Evolutionary conservation across 2,113 vertebrate genomes (phyloP), one percentile per base, ranked within the genome.

Genomic region (Zosterops borbonicus): DNA sequence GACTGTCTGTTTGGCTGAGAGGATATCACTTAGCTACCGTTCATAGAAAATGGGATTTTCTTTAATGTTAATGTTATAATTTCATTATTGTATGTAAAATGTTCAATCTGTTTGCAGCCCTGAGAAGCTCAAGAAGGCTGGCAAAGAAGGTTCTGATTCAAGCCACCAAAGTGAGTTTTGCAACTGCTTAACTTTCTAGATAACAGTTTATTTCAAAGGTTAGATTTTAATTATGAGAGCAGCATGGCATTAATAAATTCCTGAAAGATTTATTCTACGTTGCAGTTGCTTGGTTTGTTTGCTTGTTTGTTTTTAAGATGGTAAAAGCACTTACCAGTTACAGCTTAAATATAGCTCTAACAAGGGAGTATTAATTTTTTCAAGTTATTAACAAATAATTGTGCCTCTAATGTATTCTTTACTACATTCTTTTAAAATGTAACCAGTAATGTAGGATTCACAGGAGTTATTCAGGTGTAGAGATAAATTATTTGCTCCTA

Each of bases 61-160:
- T 87, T 90, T 33, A 28, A 20, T 64, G 29, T 65, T 77, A 35
- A 37, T 90, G 13, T 42, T 70, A 29, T 50, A 18, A 31, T 60
- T 79, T 83, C 60, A 19, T 63, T 90, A 21, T 35, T 83, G 10
- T 49, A 39, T 59, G 6, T 89, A 37, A 97, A 90, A 95, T 76
- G 14, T 96, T 80, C 53, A 7, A 89, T 97, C 53, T 96, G 20
- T 96, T 95, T 89, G 37, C 90, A 98, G 98, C 85, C 98, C 97
- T 11, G 98, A 98, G 89, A 93, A 98, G 96, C 93, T 98, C 84
- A 96, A 98, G 93, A 97, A 96, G 5, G 98, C 98, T 14, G 25
- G 98, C 90, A 98, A 98, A 93, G 98, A 97, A 91, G 94, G 50
- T 35, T 96, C 96, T 85, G 20, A 92, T 39, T 87, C 53, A 83